These are phyloP conservation scores for Sycophila sp. DNA, from an alignment of 1,140 invertebrate genomes.

Conservation along the genomic window DNA sequence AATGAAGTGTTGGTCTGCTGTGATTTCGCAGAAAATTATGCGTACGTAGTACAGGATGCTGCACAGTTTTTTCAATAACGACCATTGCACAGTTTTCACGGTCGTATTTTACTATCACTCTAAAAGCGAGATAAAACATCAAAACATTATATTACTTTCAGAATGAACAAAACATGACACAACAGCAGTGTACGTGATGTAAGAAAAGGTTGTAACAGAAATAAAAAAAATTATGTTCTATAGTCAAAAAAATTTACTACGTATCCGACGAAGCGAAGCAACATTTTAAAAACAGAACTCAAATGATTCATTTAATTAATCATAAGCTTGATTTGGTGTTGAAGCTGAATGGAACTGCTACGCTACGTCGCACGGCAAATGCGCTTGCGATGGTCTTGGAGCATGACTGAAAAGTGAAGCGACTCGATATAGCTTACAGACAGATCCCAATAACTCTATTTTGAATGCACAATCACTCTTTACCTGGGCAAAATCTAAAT, in stretches of 20 bases:
- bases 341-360: conserved; percentile 52
- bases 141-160: conserved; percentile 8
- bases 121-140: conserved; percentile 19
- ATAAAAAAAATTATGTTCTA: conserved; percentile 11
- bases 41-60: conserved; percentile 48
- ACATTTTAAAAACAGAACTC: conserved; percentile 40
- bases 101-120: conserved; percentile 37
- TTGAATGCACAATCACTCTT: not conserved
- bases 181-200: conserved; percentile 3
- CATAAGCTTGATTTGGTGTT: conserved; percentile 40
- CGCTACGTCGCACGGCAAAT: conserved; percentile 53
- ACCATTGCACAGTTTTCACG: conserved; percentile 46
- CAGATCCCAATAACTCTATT: not conserved
- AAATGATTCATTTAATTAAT: conserved; percentile 37
- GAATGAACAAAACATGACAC: conserved; percentile 15
- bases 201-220: conserved; percentile 7
- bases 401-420: conserved; percentile 39
- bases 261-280: conserved; percentile 13
- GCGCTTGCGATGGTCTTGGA: conserved; percentile 41
- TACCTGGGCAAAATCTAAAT: not conserved
- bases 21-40: conserved; percentile 54
- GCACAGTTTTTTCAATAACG: conserved; percentile 44
- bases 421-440: conserved; percentile 32
- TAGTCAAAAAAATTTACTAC: conserved; percentile 13
- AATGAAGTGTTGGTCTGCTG: conserved; percentile 34